Base-by-base conservation (phyloP, 2,113 vertebrate genomes). In the Gavialis gangeticus region DNA sequence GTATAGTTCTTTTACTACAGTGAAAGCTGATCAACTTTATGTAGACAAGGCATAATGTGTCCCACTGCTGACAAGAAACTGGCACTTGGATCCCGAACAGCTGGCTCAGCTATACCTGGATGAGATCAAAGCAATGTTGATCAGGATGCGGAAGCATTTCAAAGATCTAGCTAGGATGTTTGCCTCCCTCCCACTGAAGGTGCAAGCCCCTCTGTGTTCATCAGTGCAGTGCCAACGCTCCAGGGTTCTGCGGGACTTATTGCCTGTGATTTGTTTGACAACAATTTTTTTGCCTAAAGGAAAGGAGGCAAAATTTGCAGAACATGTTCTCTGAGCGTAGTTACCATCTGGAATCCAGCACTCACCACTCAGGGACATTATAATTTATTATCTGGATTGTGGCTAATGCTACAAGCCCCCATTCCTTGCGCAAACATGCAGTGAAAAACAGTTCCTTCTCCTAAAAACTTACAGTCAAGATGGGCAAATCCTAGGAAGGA, bases 191-290 rank as follows among this genome's bases (percentile, higher is more conserved):
- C 46, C 19, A 9, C 19, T 28, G 19, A 63, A 15, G 24, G n/a
- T 7, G 21, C 5, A 2, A 64, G 66, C 27, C 85, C 79, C 86
- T 1, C 63, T 85, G 64, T 37, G 25, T 73, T 80, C 58, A n/a
- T 22, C 16, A 12, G 4, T 4, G 0, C 6, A 5, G 19, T 37
- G 73, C 67, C 63, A 2, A 3, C 4, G 1, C 75, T 17, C 66
- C 58, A 15, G 15, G 0, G 46, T 15, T 76, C 28, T 18, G 2
- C 34, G 2, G 22, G 37, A 46, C 69, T 73, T 73, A 22, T 37
- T 4, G 4, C 4, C 11, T 73, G 69, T 24, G 34, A 22, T 13
- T 73, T 73, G 21, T 73, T 73, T 46, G 34, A 6, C 34, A 22
- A 37, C 34, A 3, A 22, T 71, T 46, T 34, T 71, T 46, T 46